Evolutionary conservation across 2,888 invertebrate species (phyloP), one percentile per base, ranked within the genome.

Genomic region (Ophion costatus): DNA sequence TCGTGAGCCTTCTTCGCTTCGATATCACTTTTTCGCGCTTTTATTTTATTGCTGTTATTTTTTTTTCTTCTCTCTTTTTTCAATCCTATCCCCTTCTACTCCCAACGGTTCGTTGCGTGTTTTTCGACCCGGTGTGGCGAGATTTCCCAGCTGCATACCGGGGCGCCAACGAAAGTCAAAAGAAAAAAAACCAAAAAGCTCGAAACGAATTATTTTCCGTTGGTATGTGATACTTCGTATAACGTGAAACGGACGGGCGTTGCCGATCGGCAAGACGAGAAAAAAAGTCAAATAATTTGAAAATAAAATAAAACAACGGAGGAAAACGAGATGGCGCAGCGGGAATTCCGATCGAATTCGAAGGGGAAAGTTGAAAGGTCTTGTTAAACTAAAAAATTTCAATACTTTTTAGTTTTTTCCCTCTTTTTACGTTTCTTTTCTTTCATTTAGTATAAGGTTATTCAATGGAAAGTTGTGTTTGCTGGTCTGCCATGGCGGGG

Each of bases 81-180:
- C 17, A 10, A 22, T n/a, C 38, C 42, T 66, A 38, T 59, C 45
- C n/a, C 61, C 33, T 42, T n/a, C 20, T 75, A 33, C 22, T 61
- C 7, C 5, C 61, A n/a, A 29, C 51, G 1, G 45, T 64, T 33
- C 63, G 11, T 6, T n/a, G 14, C 9, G 38, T 38, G 38, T 38
- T 63, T 59, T 71, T 11, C 14, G 38, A 1, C 9, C 7, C 38
- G 38, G 38, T 24, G 14, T 22, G n/a, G 33, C 67, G 63, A 57
- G 69, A 74, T 71, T 80, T 76, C 42, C 80, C 80, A 57, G 24
- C 42, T 71, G 69, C 20, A 24, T 71, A 71, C 59, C 22, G 14
- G 1, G 38, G 38, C 9, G 33, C 66, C 51, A 45, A 38, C 64
- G 4, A 45, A 83, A 80, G 59, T 80, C 61, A 38, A 38, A 38